Base-by-base conservation (phyloP, 1,140 invertebrate genomes). In the Nilaparvata lugens region DNA sequence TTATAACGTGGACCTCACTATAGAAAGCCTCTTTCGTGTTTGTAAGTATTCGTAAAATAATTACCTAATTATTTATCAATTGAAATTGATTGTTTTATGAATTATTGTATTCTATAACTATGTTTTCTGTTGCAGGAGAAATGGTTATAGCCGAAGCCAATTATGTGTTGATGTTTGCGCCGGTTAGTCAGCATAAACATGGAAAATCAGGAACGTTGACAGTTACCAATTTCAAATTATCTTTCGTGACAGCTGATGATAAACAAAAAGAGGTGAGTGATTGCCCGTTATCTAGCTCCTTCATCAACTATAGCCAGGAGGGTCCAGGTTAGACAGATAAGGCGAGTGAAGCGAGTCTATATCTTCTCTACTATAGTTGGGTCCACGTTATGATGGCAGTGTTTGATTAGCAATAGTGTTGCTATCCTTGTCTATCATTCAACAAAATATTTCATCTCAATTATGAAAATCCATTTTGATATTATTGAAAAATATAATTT, bases 161-260 rank as follows among this genome's bases (percentile, higher is more conserved):
- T 69, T 88, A 83, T 73, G 88, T 92, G 28, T 75, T 92, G 31
- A 83, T 91, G 78, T 89, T 88, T 75, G 81, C 83, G 62, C 87
- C 89, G 6, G 81, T 91, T 56, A 85, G 84, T 69, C 86, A 91
- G 68, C 74, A 82, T 53, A 89, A 87, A 64, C 81, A 84, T 69
- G 88, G 87, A 38, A 82, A 85, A 61, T 85, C 84, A 62, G 91
- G 91, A 1, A 78, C 84, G 24, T 75, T 95, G 56, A 88, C 86
- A 71, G 81, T 93, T 38, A 93, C 91, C 45, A 93, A 92, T 77
- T 93, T 91, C 72, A 91, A 91, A 75, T 74, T 95, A 4, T 84
- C 86, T 23, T 95, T 93, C 77, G 78, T 89, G 31, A 87, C 88
- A 1, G 78, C 83, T 11, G 83, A 87, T 40, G 77, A 78, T 64